Evolutionary conservation across 2,797 vertebrate genomes (phyloP), one percentile per base, ranked within the genome.

Genomic region (Synanceia verrucosa): DNA sequence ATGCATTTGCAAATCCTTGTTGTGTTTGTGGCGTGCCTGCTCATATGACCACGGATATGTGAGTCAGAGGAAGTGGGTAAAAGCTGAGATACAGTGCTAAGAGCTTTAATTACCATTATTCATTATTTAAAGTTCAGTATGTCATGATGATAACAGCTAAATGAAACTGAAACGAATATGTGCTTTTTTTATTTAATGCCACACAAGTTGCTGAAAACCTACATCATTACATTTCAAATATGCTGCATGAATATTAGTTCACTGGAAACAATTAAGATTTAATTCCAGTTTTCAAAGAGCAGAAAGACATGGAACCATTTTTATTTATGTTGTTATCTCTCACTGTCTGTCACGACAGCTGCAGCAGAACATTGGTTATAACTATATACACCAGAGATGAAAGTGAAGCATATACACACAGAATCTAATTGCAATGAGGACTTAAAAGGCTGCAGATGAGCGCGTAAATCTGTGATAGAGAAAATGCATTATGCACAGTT

Each of bases 401-500:
- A 85, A 87, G 83, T 46, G 50, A 70, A 61, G 72, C 77, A 69
- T 69, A 73, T 57, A 80, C 61, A 80, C 61, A 79, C 73, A 75
- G 59, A 67, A 67, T 48, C 67, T 85, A 79, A 85, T 84, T 89
- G 80, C 84, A 90, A 87, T 88, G 78, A 88, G 76, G 69, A 79
- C 84, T 83, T 88, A 81, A 86, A 88, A 89, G 86, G 79, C 78
- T 79, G 70, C 65, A 73, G 76, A 81, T 82, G 79, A 85, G 68
- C 66, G 77, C 75, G 85, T 90, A 85, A 89, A 90, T 88, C 83
- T 86, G 64, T 75, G 67, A 79, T 55, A 69, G 64, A 82, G 48
- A 70, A 70, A 88, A 89, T 83, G 76, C 76, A 89, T 88, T 87
- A 86, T 86, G 79, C 82, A 76, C 82, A 72, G 79, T 64, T 70